phyloP scores from a whole-genome alignment of 2,113 vertebrate species.

The Rana temporaria region DNA sequence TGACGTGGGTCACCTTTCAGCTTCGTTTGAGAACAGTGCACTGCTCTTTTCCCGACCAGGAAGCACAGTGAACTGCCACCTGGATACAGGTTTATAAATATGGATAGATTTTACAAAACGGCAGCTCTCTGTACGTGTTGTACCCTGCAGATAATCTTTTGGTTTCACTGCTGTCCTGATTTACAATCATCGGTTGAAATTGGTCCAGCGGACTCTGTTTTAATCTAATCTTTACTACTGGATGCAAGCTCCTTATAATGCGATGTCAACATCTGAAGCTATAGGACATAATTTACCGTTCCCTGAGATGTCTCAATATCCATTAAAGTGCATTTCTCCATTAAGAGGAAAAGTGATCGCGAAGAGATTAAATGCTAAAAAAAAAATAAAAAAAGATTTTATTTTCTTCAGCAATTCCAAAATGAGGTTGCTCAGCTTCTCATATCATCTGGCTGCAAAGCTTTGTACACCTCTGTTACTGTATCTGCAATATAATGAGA shows the following conservation, averaged over 20 bases:
- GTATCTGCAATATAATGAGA: conserved; percentile 3
- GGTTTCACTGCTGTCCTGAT: neutral
- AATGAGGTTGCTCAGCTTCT: conserved; percentile 17
- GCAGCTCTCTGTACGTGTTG: neutral
- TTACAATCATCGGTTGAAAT: neutral
- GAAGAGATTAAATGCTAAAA: conserved; percentile 1
- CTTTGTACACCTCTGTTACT: conserved; percentile 3
- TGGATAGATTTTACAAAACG: neutral
- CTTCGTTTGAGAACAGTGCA: too few species aligned
- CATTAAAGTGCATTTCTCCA: neutral
- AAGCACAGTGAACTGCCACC: too few species aligned
- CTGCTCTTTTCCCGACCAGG: too few species aligned
- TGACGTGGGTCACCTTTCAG: too few species aligned
- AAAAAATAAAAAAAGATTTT: neutral
- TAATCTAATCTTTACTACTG: neutral
- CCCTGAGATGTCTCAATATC: conserved; percentile 22
- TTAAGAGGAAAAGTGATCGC: conserved; percentile 15
- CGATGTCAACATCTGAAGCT: conserved; percentile 27
- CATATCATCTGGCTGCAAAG: conserved; percentile 29
- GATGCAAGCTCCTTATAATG: neutral
- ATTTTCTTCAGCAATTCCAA: conserved; percentile 24
- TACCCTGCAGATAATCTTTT: neutral
- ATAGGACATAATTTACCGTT: conserved; percentile 30
- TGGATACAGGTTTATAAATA: too few species aligned
- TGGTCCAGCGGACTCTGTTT: neutral